These are phyloP conservation scores for Bhutanitis thaidina DNA, from an alignment of 2,888 invertebrate species.

Conservation along the genomic window DNA sequence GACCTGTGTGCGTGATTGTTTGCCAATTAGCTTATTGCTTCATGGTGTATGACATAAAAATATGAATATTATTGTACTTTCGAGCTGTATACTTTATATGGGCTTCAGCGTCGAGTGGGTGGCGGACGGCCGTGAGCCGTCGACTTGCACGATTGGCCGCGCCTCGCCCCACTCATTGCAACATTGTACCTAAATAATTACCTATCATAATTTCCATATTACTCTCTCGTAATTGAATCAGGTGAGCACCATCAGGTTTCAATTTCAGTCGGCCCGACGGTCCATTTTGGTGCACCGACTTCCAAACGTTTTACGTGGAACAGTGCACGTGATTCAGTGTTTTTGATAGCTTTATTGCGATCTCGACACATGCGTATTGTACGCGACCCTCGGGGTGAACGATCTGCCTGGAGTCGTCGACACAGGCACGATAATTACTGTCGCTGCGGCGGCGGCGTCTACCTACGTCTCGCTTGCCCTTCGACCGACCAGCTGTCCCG, in stretches of 20 bases:
- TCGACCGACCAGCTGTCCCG: slow-evolving; percentile 35
- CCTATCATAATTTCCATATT: slow-evolving; percentile 35
- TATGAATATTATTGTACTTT: slow-evolving; percentile 66
- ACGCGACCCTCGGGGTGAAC: slow-evolving; percentile 73
- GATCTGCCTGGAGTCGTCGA: slow-evolving; percentile 74
- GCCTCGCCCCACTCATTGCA: slow-evolving; percentile 56
- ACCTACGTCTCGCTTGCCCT: slow-evolving; percentile 46
- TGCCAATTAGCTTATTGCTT: slow-evolving; percentile 60
- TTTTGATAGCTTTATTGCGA: slow-evolving; percentile 42
- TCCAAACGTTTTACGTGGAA: slow-evolving; percentile 17
- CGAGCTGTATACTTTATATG: slow-evolving; percentile 69
- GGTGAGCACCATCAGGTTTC: slow-evolving; percentile 3
- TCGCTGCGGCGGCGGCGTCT: slow-evolving; percentile 48
- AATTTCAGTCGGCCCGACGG: slow-evolving; percentile 8
- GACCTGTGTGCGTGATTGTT: slow-evolving; percentile 17
- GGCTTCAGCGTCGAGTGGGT: slow-evolving; percentile 73
- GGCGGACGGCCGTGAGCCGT: slow-evolving; percentile 72
- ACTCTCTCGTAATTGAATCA: slow-evolving; percentile 20
- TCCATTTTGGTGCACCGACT: slow-evolving; percentile 5
- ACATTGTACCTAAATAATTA: slow-evolving; percentile 62
- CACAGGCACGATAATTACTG: slow-evolving; percentile 74
- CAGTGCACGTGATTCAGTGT: slow-evolving; percentile 23
- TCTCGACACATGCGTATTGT: slow-evolving; percentile 62
- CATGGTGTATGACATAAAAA: slow-evolving; percentile 53
- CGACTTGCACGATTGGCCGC: slow-evolving; percentile 61